Base-by-base conservation (phyloP, 2,113 vertebrate species). In the Siphamia tubifer region DNA sequence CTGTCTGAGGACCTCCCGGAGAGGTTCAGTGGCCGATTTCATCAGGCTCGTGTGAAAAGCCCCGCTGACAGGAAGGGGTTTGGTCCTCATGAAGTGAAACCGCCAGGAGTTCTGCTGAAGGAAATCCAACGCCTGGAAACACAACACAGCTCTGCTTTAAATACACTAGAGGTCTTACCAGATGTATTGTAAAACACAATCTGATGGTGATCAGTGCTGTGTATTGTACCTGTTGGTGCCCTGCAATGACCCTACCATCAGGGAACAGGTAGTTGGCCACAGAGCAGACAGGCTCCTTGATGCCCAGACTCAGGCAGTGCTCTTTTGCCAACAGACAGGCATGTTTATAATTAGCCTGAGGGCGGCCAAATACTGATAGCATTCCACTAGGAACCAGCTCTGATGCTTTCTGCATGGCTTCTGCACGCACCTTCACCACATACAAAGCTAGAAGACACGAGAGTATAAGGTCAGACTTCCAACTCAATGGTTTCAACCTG, bases 1-100 rank as follows among this genome's bases (percentile, higher is more conserved):
- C 0, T 90, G 86, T 32, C 84, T 84, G 4, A 99, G 89, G 8
- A 90, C 93, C 3, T 93, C 90, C 0, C 77, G 69, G 69, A 99
- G 57, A 0, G 95, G 94, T 48, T 94, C 90, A 11, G 85, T 20
- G 0, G 95, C 97, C 0, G 92, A 79, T 72, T 87, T 82, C 98
- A 99, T 99, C 56, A 99, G 92, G 5, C 87, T 73, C 0, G 95
- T 98, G 55, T 99, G 98, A 75, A 99, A 99, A 13, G 92, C 98
- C 0, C 98, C 98, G 2, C 96, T 96, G 4, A 99, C 97, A 0
- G 94, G 93, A 24, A 99, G 84, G 73, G 88, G 77, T 57, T 85
- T 94, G 17, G 93, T 75, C 64, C 94, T 93, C 0, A 45, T 47
- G 64, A 99, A 95, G 8, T 92, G 63, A 0, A 94, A 92, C 68